Base-by-base conservation (phyloP, 2,888 invertebrate genomes). In the Drosophila tripunctata region DNA sequence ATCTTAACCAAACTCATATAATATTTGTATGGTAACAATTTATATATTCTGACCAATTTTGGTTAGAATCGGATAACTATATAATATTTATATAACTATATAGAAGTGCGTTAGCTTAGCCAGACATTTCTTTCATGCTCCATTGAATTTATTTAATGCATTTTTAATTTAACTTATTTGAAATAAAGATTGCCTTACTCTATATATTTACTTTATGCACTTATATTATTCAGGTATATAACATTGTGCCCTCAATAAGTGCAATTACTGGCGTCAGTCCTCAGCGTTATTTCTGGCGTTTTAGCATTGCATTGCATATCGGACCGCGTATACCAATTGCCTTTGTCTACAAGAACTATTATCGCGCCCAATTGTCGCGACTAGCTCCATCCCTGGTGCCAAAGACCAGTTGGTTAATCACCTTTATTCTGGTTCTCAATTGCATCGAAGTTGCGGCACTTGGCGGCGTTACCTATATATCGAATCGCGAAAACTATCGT, bases 401-500 rank as follows among this genome's bases (percentile, higher is more conserved):
- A 43, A 91, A 92, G 82, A 94, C 94, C 40, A 92, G 93, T 88
- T 93, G 94, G 81, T 92, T 96, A 90, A 93, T 96, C 60, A 93
- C 93, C 75, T 92, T 94, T 31, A 95, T 96, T 85, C 96, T 96
- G 90, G 95, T 96, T 95, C 93, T 97, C 78, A 96, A 96, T 92
- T 93, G 96, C 75, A 93, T 96, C 81, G 98, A 98, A 93, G 94
- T 97, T 76, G 94, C 94, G 67, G 94, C 97, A 51, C 93, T 98
- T n/a, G 95, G 96, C 72, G 97, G 97, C 54, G 97, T 98, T 33
- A 97, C 97, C 12, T 98, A 97, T 90, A 96, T 98, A 90, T 97
- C 97, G 69, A 98, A 98, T 92, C 94, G 95, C 90, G 98, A 98
- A 92, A 98, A 98, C 91, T 98, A 98, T 93, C 96, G 98, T 98